Evolutionary conservation across 2,888 invertebrate species (phyloP).

Genomic region (Polyploca ridens): DNA sequence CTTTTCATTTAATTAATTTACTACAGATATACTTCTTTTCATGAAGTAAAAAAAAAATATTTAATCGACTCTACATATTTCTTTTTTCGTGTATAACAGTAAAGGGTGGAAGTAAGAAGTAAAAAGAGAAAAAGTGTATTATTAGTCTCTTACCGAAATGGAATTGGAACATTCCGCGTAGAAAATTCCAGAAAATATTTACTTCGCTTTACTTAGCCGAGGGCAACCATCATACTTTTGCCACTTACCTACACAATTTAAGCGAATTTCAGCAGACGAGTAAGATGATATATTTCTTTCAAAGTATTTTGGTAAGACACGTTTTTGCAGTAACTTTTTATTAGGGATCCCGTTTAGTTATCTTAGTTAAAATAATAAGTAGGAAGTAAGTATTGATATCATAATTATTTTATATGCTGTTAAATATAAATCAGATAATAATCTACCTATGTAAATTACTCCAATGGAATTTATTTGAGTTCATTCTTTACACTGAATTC

Average conservation of each 20-base stretch:
- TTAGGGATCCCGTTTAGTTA: background rate
- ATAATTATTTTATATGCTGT: no score
- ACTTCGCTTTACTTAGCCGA: constrained; percentile 79
- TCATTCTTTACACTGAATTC: no score
- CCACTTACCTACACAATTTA: constrained; percentile 73
- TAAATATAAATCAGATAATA: no score
- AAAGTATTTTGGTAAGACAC: constrained; percentile 37
- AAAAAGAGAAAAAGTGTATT: constrained; percentile 83
- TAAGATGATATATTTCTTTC: constrained; percentile 55
- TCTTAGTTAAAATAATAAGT: background rate
- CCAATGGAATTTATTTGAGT: no score
- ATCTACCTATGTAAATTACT: no score
- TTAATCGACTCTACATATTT: constrained; percentile 54
- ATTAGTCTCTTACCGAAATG: constrained; percentile 85
- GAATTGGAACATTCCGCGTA: constrained; percentile 82
- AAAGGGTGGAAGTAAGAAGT: constrained; percentile 84
- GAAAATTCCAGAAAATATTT: constrained; percentile 81
- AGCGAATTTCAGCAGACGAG: constrained; percentile 65
- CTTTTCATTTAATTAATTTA: no score
- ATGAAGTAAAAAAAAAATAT: background rate
- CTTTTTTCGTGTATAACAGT: constrained; percentile 75
- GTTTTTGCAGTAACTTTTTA: constrained; percentile 4
- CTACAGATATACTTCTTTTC: background rate
- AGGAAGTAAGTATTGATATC: background rate
- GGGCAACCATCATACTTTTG: constrained; percentile 79